These are phyloP conservation scores for Julus scandinavius DNA, from an alignment of 2,888 invertebrate genomes.

Conservation along the genomic window DNA sequence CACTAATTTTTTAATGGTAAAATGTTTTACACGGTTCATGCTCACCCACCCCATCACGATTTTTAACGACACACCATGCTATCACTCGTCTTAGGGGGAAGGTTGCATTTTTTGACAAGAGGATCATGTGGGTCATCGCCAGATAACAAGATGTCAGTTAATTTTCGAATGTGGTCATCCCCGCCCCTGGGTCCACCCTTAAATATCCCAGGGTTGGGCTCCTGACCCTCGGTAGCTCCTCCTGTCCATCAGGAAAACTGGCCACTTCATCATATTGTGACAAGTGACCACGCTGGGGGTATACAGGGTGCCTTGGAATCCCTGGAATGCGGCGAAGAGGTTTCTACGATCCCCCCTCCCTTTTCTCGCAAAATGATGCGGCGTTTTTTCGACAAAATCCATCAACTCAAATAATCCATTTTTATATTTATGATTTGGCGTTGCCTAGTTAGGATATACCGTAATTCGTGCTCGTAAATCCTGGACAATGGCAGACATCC, in stretches of 20 bases:
- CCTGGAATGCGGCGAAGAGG: not conserved
- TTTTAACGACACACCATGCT: not conserved
- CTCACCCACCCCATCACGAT: not conserved
- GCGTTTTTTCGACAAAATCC: not conserved
- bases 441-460: not conserved
- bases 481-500: not conserved
- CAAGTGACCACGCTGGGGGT: constrained; percentile 34
- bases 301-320: constrained; percentile 24
- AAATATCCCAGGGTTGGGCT: constrained; percentile 9
- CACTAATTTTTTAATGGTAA: not conserved
- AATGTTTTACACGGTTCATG: not conserved
- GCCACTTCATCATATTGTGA: constrained; percentile 44
- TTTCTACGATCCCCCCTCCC: not conserved
- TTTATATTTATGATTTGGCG: not conserved
- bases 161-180: constrained; percentile 42
- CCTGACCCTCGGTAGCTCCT: constrained; percentile 13
- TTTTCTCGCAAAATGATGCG: not conserved
- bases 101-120: constrained; percentile 29
- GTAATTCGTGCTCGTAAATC: not conserved
- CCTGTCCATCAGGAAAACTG: constrained; percentile 27
- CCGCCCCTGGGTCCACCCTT: constrained; percentile 44
- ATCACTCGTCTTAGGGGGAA: not conserved
- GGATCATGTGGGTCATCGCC: constrained; percentile 48
- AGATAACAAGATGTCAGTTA: constrained; percentile 48
- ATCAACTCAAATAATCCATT: not conserved